These are phyloP conservation scores for Pantelozetes paolii DNA, from an alignment of 2,888 invertebrate species.

Conservation along the genomic window DNA sequence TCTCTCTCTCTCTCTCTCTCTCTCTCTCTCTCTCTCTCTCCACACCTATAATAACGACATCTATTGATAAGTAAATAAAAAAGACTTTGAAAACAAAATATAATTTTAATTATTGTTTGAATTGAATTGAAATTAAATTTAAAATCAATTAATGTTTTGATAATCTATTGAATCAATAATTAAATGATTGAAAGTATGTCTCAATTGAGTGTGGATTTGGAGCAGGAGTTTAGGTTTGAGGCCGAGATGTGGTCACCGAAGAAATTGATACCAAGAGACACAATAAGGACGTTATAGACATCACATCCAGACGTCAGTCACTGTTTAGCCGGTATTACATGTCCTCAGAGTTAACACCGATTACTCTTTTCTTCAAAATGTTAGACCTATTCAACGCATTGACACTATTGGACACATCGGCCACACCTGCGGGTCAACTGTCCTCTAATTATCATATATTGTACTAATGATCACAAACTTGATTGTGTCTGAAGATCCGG, in stretches of 20 bases:
- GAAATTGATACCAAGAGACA: constrained; percentile 23
- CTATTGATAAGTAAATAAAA: no score
- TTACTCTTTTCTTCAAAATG: constrained; percentile 16
- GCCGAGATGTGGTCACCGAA: background rate
- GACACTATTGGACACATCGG: background rate
- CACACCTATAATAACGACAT: no score
- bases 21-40: no score
- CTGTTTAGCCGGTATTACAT: constrained; percentile 26
- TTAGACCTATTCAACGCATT: constrained; percentile 33
- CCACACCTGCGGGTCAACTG: background rate
- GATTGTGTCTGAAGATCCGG: background rate
- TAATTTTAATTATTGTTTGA: no score
- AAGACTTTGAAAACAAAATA: no score
- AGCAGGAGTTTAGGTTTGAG: background rate
- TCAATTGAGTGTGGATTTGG: background rate
- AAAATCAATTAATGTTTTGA: no score
- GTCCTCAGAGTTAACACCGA: background rate
- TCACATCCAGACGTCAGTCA: constrained; percentile 23
- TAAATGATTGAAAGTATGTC: no score
- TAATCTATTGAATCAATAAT: no score
- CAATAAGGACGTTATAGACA: constrained; percentile 18
- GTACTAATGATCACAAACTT: background rate
- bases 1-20: no score
- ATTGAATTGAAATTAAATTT: no score
- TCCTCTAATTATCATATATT: background rate